Evolutionary conservation across 1,140 invertebrate species (phyloP), one percentile per base, ranked within the genome.

Genomic region (Cotesia glomerata): DNA sequence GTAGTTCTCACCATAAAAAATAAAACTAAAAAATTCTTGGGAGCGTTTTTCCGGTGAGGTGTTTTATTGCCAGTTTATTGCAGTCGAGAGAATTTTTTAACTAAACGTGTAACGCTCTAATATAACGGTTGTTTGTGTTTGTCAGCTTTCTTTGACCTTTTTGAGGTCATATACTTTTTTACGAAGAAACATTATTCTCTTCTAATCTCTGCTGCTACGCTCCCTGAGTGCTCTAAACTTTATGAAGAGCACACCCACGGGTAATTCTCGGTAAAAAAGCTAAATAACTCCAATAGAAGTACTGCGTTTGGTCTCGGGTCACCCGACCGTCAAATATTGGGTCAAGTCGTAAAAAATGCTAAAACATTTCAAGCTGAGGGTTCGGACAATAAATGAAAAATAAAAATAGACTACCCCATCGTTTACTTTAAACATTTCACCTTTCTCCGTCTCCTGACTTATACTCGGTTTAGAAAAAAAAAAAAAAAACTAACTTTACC

Each of bases 281-380:
- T 45, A 45, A 45, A 45, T 45, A 45, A 45, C 7, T 11, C 11
- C 39, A 26, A 26, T 26, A 26, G 26, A 26, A 26, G 26, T 26
- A 45, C 39, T 0, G 2, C 39, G 11, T 45, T 45, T 45, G 8
- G 62, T 73, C 51, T 69, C 66, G 52, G 49, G 69, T 66, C 18
- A 74, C 26, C 56, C 49, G 8, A 74, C 26, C 26, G 26, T 26
- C 13, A 58, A 39, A 74, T 67, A 34, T 72, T 45, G 52, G 73
- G 69, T 71, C 73, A 65, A 36, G 73, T 71, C 67, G 59, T 74
- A 69, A 74, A 65, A 73, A 69, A 73, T 63, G 35, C 32, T 73
- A 73, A 73, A 73, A 63, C 18, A 68, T 11, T 51, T 9, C 11
- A 26, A 26, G 26, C 26, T 45, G 39, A 5, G 11, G 39, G 7